These are phyloP conservation scores for Aleiodes sp. DNA, from an alignment of 1,140 invertebrate species.

Conservation along the genomic window DNA sequence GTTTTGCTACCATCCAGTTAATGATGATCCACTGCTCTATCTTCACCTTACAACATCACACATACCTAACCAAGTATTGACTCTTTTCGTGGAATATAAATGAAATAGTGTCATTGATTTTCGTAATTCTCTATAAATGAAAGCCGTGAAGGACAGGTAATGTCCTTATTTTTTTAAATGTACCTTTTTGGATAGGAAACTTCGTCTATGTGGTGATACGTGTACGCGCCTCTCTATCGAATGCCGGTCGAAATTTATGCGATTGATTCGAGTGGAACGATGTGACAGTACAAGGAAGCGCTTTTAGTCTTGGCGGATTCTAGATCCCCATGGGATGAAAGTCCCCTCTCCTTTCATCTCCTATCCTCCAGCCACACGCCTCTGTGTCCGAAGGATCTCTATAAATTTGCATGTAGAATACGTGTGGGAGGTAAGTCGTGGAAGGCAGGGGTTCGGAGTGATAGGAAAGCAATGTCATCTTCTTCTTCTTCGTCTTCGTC, in stretches of 20 bases:
- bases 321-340: slow-evolving; percentile 52
- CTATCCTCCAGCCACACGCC: slow-evolving; percentile 38
- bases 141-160: too few species aligned
- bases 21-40: slow-evolving; percentile 61
- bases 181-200: too few species aligned
- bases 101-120: too few species aligned
- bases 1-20: slow-evolving; percentile 56
- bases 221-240: slow-evolving; percentile 50
- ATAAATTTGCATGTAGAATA: slow-evolving; percentile 69
- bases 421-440: slow-evolving; percentile 48
- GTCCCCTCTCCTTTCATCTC: slow-evolving; percentile 42
- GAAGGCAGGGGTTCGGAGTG: slow-evolving; percentile 38
- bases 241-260: slow-evolving; percentile 62
- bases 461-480: slow-evolving; percentile 19
- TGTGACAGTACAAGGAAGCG: slow-evolving; percentile 68
- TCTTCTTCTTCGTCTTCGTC: not conserved
- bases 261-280: slow-evolving; percentile 65
- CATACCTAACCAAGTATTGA: not conserved
- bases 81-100: slow-evolving; percentile 1
- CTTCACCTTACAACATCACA: slow-evolving; percentile 32
- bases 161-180: too few species aligned
- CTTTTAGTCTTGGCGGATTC: slow-evolving; percentile 64
- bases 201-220: not conserved
- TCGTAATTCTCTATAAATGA: too few species aligned
- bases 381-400: slow-evolving; percentile 65